Evolutionary conservation across 2,888 invertebrate species (phyloP).

Genomic region (Chironomus tentans): DNA sequence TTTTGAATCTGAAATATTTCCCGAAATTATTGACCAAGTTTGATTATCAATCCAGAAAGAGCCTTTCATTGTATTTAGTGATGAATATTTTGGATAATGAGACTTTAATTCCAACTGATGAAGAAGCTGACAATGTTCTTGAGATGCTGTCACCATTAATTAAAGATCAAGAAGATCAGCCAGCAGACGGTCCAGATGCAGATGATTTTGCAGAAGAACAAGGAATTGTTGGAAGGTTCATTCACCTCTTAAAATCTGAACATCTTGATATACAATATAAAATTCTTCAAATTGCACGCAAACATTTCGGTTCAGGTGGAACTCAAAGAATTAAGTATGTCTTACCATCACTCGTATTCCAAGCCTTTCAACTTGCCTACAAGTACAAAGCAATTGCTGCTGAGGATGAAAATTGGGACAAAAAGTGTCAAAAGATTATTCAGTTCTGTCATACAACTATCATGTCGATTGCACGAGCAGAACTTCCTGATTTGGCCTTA

Average conservation of each 20-base stretch:
- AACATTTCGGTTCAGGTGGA: conserved; percentile 86
- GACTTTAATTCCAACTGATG: conserved; percentile 75
- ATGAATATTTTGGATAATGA: conserved; percentile 86
- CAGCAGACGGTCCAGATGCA: conserved; percentile 59
- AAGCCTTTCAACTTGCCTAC: conserved; percentile 81
- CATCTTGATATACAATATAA: conserved; percentile 80
- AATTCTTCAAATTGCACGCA: conserved; percentile 79
- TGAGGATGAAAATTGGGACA: conserved; percentile 96
- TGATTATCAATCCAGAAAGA: conserved; percentile 77
- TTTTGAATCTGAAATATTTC: conserved; percentile 80
- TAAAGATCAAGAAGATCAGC: conserved; percentile 71
- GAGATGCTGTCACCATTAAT: conserved; percentile 77
- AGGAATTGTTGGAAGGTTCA: conserved; percentile 74
- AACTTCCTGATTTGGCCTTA: conserved; percentile 85
- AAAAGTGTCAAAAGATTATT: conserved; percentile 96
- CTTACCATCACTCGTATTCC: conserved; percentile 88
- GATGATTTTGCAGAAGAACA: conserved; percentile 98
- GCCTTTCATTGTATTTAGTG: conserved; percentile 79
- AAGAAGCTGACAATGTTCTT: conserved; percentile 74
- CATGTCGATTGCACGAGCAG: conserved; percentile 87
- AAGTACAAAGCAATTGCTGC: conserved; percentile 67
- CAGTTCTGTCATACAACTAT: conserved; percentile 97
- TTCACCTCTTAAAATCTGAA: conserved; percentile 73
- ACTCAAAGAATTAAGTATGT: conserved; percentile 79
- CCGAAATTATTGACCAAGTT: conserved; percentile 76